phyloP scores from a whole-genome alignment of 2,113 vertebrate species.

The Catharus bicknelli region DNA sequence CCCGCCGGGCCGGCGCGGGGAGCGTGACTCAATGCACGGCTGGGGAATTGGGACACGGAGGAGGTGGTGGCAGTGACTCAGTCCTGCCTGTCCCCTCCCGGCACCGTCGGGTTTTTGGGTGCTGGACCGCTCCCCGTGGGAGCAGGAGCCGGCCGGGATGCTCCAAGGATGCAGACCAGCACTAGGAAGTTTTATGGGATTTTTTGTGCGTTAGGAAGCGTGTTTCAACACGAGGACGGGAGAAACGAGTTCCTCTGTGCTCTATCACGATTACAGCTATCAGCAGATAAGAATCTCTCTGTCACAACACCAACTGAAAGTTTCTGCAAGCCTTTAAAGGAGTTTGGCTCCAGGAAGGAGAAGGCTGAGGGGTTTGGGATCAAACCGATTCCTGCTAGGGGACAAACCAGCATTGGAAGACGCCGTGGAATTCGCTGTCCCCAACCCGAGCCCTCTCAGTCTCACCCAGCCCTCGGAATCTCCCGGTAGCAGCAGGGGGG shows the following conservation, averaged over 20 bases:
- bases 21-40: neutral
- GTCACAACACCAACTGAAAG: neutral
- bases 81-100: neutral
- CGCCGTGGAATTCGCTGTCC: neutral
- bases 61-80: neutral
- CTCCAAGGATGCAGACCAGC: neutral
- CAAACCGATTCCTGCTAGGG: neutral
- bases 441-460: neutral
- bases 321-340: neutral
- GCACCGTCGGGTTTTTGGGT: neutral
- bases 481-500: neutral
- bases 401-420: neutral
- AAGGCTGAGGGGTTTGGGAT: neutral
- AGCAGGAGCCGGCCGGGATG: neutral
- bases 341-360: neutral
- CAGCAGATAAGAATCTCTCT: constrained; percentile 39
- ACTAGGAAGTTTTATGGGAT: neutral
- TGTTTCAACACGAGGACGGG: neutral
- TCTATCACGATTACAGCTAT: neutral
- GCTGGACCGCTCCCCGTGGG: neutral
- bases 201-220: neutral
- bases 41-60: neutral
- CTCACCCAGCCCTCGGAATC: neutral
- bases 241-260: neutral
- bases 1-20: neutral